Conservation (phyloP, 2,888 invertebrate genomes). For the Biston stratarius region DNA sequence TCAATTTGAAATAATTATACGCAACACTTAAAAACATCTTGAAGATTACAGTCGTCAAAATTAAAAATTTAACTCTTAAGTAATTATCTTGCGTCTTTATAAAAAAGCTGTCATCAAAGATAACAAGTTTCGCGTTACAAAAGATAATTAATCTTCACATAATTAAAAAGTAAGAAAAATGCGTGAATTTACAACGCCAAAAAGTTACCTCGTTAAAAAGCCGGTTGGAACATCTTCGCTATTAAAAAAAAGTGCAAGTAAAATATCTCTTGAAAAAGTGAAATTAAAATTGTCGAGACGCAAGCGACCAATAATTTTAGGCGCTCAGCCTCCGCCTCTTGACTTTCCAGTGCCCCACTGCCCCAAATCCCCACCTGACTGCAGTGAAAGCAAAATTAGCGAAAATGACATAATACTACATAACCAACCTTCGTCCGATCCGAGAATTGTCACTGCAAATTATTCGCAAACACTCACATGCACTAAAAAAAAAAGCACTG, state of each 20-base stretch:
- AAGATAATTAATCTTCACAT: background rate
- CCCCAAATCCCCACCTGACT: conserved; percentile 56
- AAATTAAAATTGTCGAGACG: conserved; percentile 13
- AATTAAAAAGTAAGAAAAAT: background rate
- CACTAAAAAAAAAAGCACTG: conserved; percentile 31
- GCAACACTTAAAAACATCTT: background rate
- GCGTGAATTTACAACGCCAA: background rate
- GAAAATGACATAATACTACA: conserved; percentile 68
- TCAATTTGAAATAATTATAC: background rate
- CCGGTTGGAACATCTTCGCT: conserved; percentile 5
- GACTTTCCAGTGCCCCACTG: conserved; percentile 68
- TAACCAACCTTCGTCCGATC: conserved; percentile 56
- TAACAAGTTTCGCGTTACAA: background rate
- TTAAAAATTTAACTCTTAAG: background rate
- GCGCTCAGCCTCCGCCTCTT: conserved; percentile 56
- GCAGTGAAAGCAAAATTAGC: conserved; percentile 68
- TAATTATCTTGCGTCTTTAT: background rate
- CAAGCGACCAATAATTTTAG: conserved; percentile 29
- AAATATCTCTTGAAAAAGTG: conserved; percentile 15
- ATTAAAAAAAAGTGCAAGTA: conserved; percentile 9
- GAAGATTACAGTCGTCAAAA: background rate
- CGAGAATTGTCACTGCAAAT: conserved; percentile 37
- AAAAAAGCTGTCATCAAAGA: background rate
- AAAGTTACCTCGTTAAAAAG: background rate
- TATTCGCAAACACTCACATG: conserved; percentile 19